Evolutionary conservation across 2,113 vertebrate genomes (phyloP).

Genomic region (Oncorhynchus tshawytscha): DNA sequence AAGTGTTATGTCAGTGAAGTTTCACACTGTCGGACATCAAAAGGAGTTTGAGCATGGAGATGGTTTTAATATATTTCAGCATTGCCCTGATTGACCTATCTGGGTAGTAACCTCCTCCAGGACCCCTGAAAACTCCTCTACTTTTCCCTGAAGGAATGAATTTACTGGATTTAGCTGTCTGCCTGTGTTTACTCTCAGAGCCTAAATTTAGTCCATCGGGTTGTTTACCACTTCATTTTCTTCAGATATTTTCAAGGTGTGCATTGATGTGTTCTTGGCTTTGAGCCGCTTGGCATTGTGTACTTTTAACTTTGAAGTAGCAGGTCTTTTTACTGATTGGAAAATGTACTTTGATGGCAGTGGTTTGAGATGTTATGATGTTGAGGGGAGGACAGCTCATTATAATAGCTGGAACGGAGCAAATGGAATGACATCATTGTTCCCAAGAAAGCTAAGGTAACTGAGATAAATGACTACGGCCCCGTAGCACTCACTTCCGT

Average conservation of each 20-base stretch:
- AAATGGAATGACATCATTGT: too few relatives aligned
- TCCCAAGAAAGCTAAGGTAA: too few relatives aligned
- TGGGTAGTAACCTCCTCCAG: background rate
- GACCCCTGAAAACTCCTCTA: background rate
- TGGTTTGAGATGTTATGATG: too few relatives aligned
- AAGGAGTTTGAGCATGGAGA: background rate
- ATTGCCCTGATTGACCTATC: background rate
- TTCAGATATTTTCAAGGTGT: background rate
- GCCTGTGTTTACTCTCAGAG: background rate
- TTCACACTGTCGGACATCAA: background rate
- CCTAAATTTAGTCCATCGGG: too few relatives aligned
- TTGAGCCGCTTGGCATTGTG: background rate
- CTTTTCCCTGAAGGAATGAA: background rate
- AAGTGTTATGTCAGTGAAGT: constrained; percentile 48
- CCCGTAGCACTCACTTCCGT: too few relatives aligned
- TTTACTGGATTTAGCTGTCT: background rate
- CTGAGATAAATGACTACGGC: too few relatives aligned
- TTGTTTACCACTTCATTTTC: too few relatives aligned
- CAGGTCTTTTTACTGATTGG: too few relatives aligned
- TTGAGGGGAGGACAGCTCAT: too few relatives aligned
- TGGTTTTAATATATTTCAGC: background rate
- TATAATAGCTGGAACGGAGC: too few relatives aligned
- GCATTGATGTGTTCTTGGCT: background rate
- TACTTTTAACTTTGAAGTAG: too few relatives aligned
- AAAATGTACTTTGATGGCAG: too few relatives aligned